Evolutionary conservation across 1,140 invertebrate species (phyloP).

Genomic region (Achatina immaculata): DNA sequence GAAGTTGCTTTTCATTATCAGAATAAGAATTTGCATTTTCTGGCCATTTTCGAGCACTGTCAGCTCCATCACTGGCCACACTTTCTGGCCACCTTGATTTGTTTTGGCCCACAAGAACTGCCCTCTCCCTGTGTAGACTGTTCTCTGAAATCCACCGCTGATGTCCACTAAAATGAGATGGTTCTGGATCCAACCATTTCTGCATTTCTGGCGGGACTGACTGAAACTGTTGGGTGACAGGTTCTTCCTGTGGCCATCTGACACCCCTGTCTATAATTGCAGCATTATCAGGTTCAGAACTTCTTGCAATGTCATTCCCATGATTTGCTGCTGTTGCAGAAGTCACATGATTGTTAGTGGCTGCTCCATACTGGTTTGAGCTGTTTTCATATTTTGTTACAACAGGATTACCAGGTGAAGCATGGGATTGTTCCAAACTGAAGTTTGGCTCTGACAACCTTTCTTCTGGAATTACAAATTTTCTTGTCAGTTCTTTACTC

Average conservation of each 20-base stretch:
- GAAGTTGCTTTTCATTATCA: constrained; percentile 69
- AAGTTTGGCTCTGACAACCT: background rate
- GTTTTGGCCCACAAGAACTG: constrained; percentile 25
- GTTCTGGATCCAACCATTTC: background rate
- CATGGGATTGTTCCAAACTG: background rate
- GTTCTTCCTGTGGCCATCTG: background rate
- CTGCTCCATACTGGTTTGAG: background rate
- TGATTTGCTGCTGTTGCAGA: background rate
- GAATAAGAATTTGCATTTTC: constrained; percentile 61
- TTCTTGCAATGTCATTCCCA: background rate
- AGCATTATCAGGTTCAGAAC: background rate
- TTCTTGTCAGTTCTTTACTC: constrained; percentile 38
- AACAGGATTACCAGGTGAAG: background rate
- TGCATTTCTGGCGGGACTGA: background rate
- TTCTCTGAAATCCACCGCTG: background rate
- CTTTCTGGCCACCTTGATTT: constrained; percentile 27
- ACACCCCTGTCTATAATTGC: background rate
- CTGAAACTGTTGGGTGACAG: background rate
- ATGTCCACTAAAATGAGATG: background rate
- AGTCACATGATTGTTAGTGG: background rate
- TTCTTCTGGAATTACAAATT: background rate
- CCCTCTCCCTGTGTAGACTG: constrained; percentile 21
- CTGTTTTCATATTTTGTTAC: background rate
- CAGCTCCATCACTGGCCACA: constrained; percentile 37
- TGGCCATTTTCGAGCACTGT: constrained; percentile 44